Evolutionary conservation across 1,140 invertebrate genomes (phyloP), one percentile per base, ranked within the genome.

Genomic region (Carcinoscorpius rotundicauda): DNA sequence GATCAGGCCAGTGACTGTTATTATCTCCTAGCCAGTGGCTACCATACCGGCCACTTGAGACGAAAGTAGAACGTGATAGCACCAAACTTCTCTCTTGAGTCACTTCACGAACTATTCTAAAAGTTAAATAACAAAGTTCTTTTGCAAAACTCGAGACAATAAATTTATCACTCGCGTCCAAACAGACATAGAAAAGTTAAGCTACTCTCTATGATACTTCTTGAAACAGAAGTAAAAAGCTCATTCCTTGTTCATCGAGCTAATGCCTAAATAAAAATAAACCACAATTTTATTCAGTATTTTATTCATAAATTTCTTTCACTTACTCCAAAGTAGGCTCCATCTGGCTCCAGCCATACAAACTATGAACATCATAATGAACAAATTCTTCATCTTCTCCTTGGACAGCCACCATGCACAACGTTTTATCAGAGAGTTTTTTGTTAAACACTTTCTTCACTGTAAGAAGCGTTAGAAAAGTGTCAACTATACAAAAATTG

Each of bases 11-110:
- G 4, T 70, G 66, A 10, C 75, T 76, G 3, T 67, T 72, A 71
- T 82, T 82, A 69, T 81, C 81, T 29, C 80, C 81, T 4, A 79
- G 70, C 81, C 82, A 84, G 68, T 84, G 82, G 60, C 76, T 78
- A 58, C 75, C 77, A 74, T 77, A 83, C 60, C 76, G 70, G 48
- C 83, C 83, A 59, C 75, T 74, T 52, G 82, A 78, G 4, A 79
- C 67, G 73, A 78, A 85, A 3, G 81, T 83, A n/a, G 81, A 82
- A 48, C 81, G 70, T 52, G 78, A 76, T 4, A 82, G 71, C 3
- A 81, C 69, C 11, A 74, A 72, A 4, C 69, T 61, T 51, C 75
- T 80, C 6, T 8, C n/a, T 55, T 55, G 53, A 55, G 53, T 55
- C 1, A 55, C n/a, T 8, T 6, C 53, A 8, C 53, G 6, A n/a